These are phyloP conservation scores for Gouania willdenowi DNA, from an alignment of 2,797 vertebrate genomes.

Conservation along the genomic window DNA sequence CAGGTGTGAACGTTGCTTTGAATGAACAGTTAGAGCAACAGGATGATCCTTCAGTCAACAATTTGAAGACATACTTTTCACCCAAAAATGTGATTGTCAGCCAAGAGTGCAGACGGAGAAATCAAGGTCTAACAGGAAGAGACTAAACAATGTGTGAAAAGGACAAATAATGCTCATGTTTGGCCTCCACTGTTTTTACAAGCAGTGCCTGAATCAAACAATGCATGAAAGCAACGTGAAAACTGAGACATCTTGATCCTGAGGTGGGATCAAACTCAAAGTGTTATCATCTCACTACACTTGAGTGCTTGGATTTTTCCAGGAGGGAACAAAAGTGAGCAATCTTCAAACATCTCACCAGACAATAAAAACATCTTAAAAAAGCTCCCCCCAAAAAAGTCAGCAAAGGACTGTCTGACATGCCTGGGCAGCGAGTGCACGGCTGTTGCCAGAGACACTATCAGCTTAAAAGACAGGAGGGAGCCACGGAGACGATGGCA, in stretches of 20 bases:
- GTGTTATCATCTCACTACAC: conserved; percentile 15
- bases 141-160: no score
- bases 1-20: no score
- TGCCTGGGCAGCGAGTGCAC: conserved; percentile 50
- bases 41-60: no score
- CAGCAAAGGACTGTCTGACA: conserved; percentile 28
- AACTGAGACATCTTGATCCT: conserved; percentile 21
- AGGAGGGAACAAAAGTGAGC: conserved; percentile 24
- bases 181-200: no score
- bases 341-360: conserved; percentile 30
- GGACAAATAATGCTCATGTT: no score
- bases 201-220: no score
- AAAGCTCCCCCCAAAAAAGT: conserved; percentile 25
- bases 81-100: no score
- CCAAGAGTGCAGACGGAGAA: no score
- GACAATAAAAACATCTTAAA: conserved; percentile 50
- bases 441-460: conserved; percentile 57
- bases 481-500: conserved; percentile 48
- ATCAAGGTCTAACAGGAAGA: background rate
- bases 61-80: no score
- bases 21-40: no score
- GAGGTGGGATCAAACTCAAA: conserved; percentile 19
- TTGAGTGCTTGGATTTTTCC: conserved; percentile 34
- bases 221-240: background rate
- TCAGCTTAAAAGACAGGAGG: conserved; percentile 42